Conservation (phyloP, 2,888 invertebrate genomes). For the Thereva unica region DNA sequence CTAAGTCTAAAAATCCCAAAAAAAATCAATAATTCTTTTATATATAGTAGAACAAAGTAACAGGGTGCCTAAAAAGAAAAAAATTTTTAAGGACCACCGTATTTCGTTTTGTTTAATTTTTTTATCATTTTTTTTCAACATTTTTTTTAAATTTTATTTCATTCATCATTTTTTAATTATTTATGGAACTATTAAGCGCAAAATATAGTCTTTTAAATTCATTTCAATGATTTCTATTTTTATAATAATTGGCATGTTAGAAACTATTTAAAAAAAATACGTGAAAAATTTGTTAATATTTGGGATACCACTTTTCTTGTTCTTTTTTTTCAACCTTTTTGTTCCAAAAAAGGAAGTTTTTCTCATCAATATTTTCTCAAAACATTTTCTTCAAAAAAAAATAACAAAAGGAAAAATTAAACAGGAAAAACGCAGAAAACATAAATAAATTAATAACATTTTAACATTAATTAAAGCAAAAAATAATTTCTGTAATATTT, state of each 20-base stretch:
- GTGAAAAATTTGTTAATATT: conserved; percentile 7
- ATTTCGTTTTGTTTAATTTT: too few species aligned
- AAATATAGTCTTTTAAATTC: conserved; percentile 30
- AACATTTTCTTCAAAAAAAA: not conserved
- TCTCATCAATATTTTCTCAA: not conserved
- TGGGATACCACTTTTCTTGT: not conserved
- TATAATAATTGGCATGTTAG: conserved; percentile 25
- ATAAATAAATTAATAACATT: not conserved
- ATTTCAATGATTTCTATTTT: conserved; percentile 2
- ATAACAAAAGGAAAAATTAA: not conserved
- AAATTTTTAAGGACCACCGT: too few species aligned
- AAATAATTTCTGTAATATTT: too few species aligned
- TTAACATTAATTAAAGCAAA: not conserved
- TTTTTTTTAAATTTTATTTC: conserved; percentile 6
- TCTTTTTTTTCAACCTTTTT: not conserved
- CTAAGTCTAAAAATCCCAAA: too few species aligned
- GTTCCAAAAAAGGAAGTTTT: too few species aligned
- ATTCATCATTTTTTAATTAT: not conserved
- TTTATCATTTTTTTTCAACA: conserved; percentile 12
- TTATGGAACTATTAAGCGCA: conserved; percentile 24
- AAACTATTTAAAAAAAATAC: conserved; percentile 15
- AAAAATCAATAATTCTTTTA: too few species aligned
- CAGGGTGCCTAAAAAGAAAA: not conserved
- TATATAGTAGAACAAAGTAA: too few species aligned
- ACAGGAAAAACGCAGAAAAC: not conserved